Conservation (phyloP, 2,797 vertebrate species). For the Micrastur ruficollis region DNA sequence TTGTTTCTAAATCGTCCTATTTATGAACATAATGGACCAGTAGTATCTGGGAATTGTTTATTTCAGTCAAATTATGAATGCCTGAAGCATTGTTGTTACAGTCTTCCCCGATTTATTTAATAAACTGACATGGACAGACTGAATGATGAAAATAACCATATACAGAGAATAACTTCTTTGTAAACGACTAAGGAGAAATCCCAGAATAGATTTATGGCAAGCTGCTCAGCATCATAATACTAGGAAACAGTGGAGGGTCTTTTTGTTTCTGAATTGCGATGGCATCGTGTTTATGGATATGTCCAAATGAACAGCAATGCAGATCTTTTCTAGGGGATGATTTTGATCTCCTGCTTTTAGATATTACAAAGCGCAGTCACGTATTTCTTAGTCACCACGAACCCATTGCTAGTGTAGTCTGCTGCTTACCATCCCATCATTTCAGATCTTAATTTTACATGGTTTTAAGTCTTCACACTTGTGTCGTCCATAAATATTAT, state of each 20-base stretch:
- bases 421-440: not conserved
- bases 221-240: not conserved
- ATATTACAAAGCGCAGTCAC: not conserved
- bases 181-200: not conserved
- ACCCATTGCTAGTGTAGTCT: not conserved
- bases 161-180: not conserved
- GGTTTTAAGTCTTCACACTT: not conserved
- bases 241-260: not conserved
- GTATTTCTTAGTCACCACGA: not conserved
- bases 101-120: slow-evolving; percentile 30
- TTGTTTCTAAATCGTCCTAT: not conserved
- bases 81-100: not conserved
- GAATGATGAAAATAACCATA: not conserved
- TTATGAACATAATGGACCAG: slow-evolving; percentile 9
- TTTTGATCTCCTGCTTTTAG: not conserved
- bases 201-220: slow-evolving; percentile 19
- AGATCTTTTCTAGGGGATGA: not conserved
- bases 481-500: not conserved
- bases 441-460: not conserved
- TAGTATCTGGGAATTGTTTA: not conserved
- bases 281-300: not conserved
- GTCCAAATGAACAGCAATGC: not conserved
- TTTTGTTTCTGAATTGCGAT: not conserved
- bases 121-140: not conserved
- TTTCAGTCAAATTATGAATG: slow-evolving; percentile 19